Evolutionary conservation across 1,140 invertebrate species (phyloP), one percentile per base, ranked within the genome.

Genomic region (Drosophila cardini): DNA sequence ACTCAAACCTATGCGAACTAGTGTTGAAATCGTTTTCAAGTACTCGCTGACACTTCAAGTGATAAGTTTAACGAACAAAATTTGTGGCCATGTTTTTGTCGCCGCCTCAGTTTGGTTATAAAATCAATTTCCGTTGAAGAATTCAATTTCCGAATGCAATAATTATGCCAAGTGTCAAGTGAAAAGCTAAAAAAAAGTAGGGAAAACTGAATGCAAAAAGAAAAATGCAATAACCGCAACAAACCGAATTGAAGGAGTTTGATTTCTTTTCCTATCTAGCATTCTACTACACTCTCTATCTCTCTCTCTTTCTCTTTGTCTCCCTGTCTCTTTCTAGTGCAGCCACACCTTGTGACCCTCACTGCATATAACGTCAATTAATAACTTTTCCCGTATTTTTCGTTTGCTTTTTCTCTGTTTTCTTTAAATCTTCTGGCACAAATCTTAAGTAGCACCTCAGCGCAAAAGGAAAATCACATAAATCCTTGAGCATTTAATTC

Each of bases 141-240:
- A 82, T 83, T 87, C 84, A 91, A 91, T 91, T 91, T 91, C 89
- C 89, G 83, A 90, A 91, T 85, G 89, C 80, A 91, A 91, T 91
- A 91, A 91, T 89, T 91, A 91, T 89, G 80, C 73, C 84, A 80
- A 90, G 80, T 89, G 84, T 89, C 84, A 89, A 26, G 21, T 26
- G 21, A 26, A 26, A 26, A 26, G 21, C 21, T 26, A 26, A 26
- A 26, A 26, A 26, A 26, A 74, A 73, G 76, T 48, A 71, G 70
- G 55, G 69, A 11, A 38, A 38, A 38, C 36, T 26, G 21, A 40
- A 13, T 40, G 53, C 68, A 48, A 50, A 16, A 21, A 64, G 30
- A 72, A 45, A 42, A 50, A 57, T 42, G 30, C 58, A 87, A 62
- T 78, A 82, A 86, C 67, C 67, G 67, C 64, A 74, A 52, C 8